Evolutionary conservation across 2,113 vertebrate genomes (phyloP), one percentile per base, ranked within the genome.

Genomic region (Apodemus speciosus): DNA sequence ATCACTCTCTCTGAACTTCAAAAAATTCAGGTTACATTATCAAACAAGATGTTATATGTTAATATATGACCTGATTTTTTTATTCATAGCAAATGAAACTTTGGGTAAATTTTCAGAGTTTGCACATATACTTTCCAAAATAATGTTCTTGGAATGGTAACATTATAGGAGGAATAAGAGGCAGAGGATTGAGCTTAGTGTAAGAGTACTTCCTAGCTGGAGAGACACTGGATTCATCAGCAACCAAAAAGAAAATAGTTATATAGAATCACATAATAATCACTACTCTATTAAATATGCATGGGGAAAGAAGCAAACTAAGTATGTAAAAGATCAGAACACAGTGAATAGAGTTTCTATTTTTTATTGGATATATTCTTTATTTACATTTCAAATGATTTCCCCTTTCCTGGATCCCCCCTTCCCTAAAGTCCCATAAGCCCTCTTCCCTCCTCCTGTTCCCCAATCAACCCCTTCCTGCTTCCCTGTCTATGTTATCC

Each of bases 221-320:
- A 0, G 23, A 16, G 3, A 30, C 3, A 2, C n/a, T 60, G 53
- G 20, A 0, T 60, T 21, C 6, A 2, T 9, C 73, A 81, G n/a
- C 13, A 80, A 79, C 20, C 1, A 49, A 30, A 86, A 89, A 32
- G 46, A 1, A 68, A 51, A 60, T 21, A 49, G 43, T 30, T 64
- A 2, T 38, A 68, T 66, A n/a, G 18, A n/a, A n/a, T 51, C 46
- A 51, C 3, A 38, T 84, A 64, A 46, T 13, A 66, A 66, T 49
- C 20, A 35, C 10, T 1, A 49, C 32, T 56, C 51, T 79, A 10
- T 71, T 79, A 56, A 13, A 56, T 56, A 56, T 3, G 51, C 51
- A n/a, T 23, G 35, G 0, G 4, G 32, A 56, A 23, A n/a, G 75
- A 35, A 53, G 75, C 23, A 53, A n/a, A 56, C 51, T 23, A n/a